Base-by-base conservation (phyloP, 2,888 invertebrate genomes). In the Ceratothoa steindachneri region DNA sequence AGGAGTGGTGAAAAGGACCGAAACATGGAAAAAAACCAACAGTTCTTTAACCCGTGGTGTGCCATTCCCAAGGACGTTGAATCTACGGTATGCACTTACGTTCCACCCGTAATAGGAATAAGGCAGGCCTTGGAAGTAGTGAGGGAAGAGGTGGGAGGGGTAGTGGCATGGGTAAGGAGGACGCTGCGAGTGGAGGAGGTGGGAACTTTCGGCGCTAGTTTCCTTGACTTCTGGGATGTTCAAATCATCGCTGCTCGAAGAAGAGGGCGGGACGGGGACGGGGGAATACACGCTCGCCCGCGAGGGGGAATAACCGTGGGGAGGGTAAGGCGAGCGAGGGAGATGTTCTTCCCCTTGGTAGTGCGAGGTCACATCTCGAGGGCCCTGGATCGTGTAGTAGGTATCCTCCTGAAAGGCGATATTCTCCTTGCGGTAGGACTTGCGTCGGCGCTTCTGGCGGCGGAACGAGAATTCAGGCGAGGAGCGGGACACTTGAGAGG, bases 31-130 rank as follows among this genome's bases (percentile, higher is more conserved):
- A n/a, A n/a, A n/a, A n/a, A 5, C 7, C 41, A 15, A 41, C 41
- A 15, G 41, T 41, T 41, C 41, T 5, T 9, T 41, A n/a, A 41
- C 41, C 41, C 41, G 15, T 41, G 41, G 41, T 15, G 5, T 41
- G 5, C 7, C 41, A 41, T 41, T 41, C 41, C 15, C 41, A 41
- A 41, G 15, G 41, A n/a, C n/a, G 41, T 41, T 41, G 15, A 41
- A n/a, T n/a, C n/a, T n/a, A n/a, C n/a, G 41, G 5, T 60, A 24
- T 60, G 24, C 60, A 60, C 60, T 60, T 60, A 60, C 60, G 60
- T 7, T 55, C 55, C 55, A 55, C 5, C 12, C 12, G 27, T 60
- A 24, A 60, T 24, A 4, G 24, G 60, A 60, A 60, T 60, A 60
- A 24, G 60, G 22, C 27, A 3, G 27, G 22, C 22, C 60, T 24